These are phyloP conservation scores for Trochalopteron elliotii DNA, from an alignment of 2,113 vertebrate genomes.

Conservation along the genomic window DNA sequence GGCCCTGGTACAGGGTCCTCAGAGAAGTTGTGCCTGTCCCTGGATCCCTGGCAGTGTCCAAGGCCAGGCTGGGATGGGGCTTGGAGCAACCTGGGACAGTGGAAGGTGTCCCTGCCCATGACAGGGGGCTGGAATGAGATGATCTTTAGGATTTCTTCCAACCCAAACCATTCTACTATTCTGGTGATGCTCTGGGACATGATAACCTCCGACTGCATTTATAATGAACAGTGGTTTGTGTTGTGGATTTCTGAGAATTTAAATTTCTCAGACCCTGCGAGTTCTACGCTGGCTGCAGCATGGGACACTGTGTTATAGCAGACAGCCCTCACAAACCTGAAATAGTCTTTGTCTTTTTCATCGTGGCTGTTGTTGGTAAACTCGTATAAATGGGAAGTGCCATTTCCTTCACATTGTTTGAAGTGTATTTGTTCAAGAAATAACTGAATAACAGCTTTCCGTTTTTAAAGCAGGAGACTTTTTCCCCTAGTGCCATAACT, in stretches of 20 bases:
- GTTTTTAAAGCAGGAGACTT: slow-evolving; percentile 16
- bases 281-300: background rate
- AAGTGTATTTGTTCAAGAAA: slow-evolving; percentile 60
- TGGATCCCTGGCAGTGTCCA: background rate
- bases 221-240: background rate
- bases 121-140: background rate
- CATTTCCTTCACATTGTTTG: slow-evolving; percentile 61
- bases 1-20: background rate
- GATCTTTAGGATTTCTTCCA: background rate
- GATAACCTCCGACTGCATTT: background rate
- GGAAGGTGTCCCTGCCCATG: accelerated
- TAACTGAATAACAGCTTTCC: slow-evolving; percentile 38
- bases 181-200: background rate
- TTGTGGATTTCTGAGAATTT: background rate
- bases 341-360: slow-evolving; percentile 39
- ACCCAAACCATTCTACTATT: background rate
- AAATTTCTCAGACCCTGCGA: background rate
- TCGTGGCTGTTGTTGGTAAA: slow-evolving; percentile 35
- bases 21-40: background rate
- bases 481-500: background rate
- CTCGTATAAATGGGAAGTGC: slow-evolving; percentile 62
- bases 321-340: background rate
- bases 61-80: accelerated
- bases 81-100: accelerated
- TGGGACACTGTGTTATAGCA: background rate